A percentile compares a stretch with the other conserved stretches of the same genome.
phyloP scores from a whole-genome alignment of 2,888 invertebrate species.

The Harmothoe impar region DNA sequence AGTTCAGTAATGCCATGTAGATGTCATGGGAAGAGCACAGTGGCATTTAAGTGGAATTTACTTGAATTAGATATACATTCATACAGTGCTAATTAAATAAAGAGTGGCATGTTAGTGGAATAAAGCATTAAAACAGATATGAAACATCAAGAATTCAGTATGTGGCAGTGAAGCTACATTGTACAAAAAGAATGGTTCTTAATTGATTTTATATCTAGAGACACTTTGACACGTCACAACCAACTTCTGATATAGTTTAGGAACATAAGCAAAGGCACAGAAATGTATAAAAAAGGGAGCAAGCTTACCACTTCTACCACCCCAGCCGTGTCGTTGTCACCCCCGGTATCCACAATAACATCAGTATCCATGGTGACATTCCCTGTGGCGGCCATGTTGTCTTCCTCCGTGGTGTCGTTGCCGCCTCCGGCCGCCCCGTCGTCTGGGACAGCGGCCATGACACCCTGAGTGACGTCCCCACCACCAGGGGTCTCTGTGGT shows the following conservation, averaged over 20 bases:
- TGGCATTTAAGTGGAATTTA: not conserved
- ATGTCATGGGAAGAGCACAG: not conserved
- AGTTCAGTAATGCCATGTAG: not conserved
- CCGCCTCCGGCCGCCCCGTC: not conserved
- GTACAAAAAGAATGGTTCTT: not conserved
- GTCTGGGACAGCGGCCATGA: not conserved
- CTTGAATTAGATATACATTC: not conserved
- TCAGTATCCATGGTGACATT: not conserved
- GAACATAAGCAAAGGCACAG: not conserved
- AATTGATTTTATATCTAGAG: not conserved
- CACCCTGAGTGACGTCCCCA: not conserved
- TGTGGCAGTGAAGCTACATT: not conserved
- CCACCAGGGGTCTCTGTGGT: constrained; percentile 29
- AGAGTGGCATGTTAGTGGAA: not conserved
- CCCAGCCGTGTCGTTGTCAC: not conserved
- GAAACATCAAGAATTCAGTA: not conserved
- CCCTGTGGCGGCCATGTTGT: not conserved
- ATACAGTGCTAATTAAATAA: not conserved
- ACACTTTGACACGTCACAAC: not conserved
- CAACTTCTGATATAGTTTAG: not conserved
- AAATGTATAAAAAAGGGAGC: not conserved
- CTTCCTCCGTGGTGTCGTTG: not conserved
- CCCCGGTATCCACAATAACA: not conserved
- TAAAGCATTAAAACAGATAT: not conserved
- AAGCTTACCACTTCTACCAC: not conserved